These are phyloP conservation scores for Betta splendens DNA, from an alignment of 2,797 vertebrate species.

Conservation along the genomic window DNA sequence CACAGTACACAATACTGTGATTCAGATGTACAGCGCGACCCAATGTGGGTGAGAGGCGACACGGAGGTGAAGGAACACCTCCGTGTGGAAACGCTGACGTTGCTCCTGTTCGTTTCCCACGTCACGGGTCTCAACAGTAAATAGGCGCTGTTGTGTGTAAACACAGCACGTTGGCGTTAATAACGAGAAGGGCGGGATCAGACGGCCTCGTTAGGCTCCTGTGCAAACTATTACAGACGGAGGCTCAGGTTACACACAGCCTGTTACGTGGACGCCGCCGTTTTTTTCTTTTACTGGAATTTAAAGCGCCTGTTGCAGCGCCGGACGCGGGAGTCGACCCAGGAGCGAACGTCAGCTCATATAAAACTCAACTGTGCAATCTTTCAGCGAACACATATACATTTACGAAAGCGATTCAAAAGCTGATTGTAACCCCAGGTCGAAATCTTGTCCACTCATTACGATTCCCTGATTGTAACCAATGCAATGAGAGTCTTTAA, in stretches of 20 bases:
- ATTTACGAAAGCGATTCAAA: slow-evolving; percentile 59
- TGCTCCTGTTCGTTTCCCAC: slow-evolving; percentile 65
- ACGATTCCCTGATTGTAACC: slow-evolving; percentile 78
- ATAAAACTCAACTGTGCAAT: slow-evolving; percentile 83
- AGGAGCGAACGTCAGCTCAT: slow-evolving; percentile 71
- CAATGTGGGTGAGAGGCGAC: slow-evolving; percentile 91
- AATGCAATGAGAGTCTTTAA: slow-evolving; percentile 78
- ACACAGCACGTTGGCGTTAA: slow-evolving; percentile 37
- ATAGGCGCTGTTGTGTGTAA: slow-evolving; percentile 38
- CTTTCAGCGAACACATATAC: slow-evolving; percentile 37
- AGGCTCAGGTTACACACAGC: slow-evolving; percentile 22
- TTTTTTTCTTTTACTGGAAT: neutral
- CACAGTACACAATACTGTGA: slow-evolving; percentile 94
- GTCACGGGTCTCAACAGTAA: slow-evolving; percentile 50
- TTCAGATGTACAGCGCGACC: slow-evolving; percentile 88
- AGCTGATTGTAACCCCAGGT: slow-evolving; percentile 67
- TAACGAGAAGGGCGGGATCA: slow-evolving; percentile 28
- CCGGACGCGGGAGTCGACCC: slow-evolving; percentile 57
- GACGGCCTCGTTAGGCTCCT: slow-evolving; percentile 48
- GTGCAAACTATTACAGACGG: slow-evolving; percentile 63
- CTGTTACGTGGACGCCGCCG: slow-evolving; percentile 30
- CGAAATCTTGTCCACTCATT: slow-evolving; percentile 72
- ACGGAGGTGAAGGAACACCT: slow-evolving; percentile 60
- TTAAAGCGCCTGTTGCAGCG: slow-evolving; percentile 2
- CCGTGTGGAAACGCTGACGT: slow-evolving; percentile 70